phyloP scores from a whole-genome alignment of 2,888 invertebrate species.

The Lordiphosa fenestrarum region DNA sequence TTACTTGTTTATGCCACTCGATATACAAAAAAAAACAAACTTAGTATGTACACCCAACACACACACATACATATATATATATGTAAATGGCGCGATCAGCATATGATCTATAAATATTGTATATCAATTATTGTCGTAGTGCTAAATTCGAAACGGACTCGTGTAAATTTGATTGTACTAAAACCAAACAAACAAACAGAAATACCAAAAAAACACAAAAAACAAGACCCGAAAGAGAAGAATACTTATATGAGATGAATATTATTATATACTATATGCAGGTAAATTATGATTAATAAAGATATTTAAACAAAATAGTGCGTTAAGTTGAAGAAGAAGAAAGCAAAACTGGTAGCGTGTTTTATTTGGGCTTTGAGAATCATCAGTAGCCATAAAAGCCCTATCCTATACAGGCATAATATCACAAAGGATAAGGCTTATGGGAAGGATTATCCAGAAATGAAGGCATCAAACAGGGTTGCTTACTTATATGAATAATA shows the following conservation, averaged over 20 bases:
- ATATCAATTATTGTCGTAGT: conserved; percentile 72
- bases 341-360: conserved; percentile 24
- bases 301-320: conserved; percentile 62
- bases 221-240: conserved; percentile 17
- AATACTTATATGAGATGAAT: conserved; percentile 61
- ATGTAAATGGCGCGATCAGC: conserved; percentile 12
- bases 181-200: conserved; percentile 22
- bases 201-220: conserved; percentile 4
- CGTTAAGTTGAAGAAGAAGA: conserved; percentile 72
- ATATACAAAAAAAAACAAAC: conserved; percentile 17
- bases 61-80: conserved; percentile 24
- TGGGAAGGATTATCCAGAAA: too few relatives aligned
- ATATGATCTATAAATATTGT: conserved; percentile 48
- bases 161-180: conserved; percentile 71
- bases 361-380: conserved; percentile 4
- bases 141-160: conserved; percentile 50
- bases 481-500: too few relatives aligned
- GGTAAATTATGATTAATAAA: conserved; percentile 69
- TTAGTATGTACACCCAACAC: too few relatives aligned
- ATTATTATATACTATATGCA: conserved; percentile 57
- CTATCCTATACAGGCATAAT: too few relatives aligned
- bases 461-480: too few relatives aligned
- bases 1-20: conserved; percentile 34
- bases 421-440: too few relatives aligned
- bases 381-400: too few relatives aligned